Base-by-base conservation (phyloP, 2,113 vertebrate genomes). In the Tricholaema leucomelas region DNA sequence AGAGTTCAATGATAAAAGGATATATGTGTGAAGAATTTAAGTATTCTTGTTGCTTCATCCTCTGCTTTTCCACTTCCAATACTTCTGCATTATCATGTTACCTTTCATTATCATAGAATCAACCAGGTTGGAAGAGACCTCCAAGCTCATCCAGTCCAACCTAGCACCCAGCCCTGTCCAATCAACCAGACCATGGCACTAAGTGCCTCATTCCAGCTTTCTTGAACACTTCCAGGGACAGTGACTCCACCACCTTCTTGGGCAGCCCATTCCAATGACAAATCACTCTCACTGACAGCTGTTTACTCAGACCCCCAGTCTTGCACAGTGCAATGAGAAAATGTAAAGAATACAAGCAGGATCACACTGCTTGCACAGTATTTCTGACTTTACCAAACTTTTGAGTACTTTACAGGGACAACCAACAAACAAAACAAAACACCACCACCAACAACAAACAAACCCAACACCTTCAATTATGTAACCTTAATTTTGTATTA, bases 401-500 rank as follows among this genome's bases (percentile, higher is more conserved):
- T 36, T 16, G 88, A 82, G n/a, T 71, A 38, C 30, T 78, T 87
- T 48, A 72, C 17, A 2, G 7, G 15, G 5, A 5, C 36, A 28
- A 50, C 40, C 46, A 44, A 38, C 33, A 42, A 4, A 48, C 19
- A 48, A 50, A 50, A 12, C 23, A 50, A 50, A 50, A 50, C 48
- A 23, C 42, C 42, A 42, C 42, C 42, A 42, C 42, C 42, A 15
- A 24, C 24, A 48, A 10, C 21, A 24, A 46, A 20, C 46, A 23
- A 23, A 48, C 21, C 48, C 21, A 36, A 59, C 19, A 23, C 7
- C 38, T 90, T 13, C 25, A 8, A 6, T 55, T 71, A 70, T 83
- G 73, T 76, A 94, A 71, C 38, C 19, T 24, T 84, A 33, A 24
- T 54, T 90, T 85, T 90, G 88, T n/a, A 71, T 91, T 92, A 81